Evolutionary conservation across 2,888 invertebrate species (phyloP).

Genomic region (Muschampia staudingeri): DNA sequence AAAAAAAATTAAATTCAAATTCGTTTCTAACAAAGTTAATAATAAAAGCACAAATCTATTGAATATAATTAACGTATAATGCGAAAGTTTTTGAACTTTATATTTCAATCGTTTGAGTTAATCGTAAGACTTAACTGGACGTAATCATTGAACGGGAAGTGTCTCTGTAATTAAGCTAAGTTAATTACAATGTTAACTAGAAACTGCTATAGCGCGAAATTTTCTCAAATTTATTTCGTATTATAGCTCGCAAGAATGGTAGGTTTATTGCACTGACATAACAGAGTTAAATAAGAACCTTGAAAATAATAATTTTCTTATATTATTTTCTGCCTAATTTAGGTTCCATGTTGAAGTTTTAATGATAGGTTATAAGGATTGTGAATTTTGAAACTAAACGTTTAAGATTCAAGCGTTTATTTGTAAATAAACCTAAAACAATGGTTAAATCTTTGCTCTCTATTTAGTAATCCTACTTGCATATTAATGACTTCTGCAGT

Average conservation of each 20-base stretch:
- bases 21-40: not conserved
- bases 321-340: not conserved
- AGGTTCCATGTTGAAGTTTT: not conserved
- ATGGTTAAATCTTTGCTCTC: too few species aligned
- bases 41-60: not conserved
- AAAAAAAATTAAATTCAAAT: slow-evolving; percentile 4
- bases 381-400: not conserved
- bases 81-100: slow-evolving; percentile 10
- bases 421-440: too few species aligned
- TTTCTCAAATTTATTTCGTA: slow-evolving; percentile 12
- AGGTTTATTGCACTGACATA: not conserved
- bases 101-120: slow-evolving; percentile 52
- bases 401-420: not conserved
- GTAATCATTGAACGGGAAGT: slow-evolving; percentile 45
- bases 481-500: too few species aligned
- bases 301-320: not conserved
- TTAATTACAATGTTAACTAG: slow-evolving; percentile 73
- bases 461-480: too few species aligned
- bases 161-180: slow-evolving; percentile 76
- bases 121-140: slow-evolving; percentile 58
- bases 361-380: too few species aligned
- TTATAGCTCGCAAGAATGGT: not conserved
- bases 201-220: slow-evolving; percentile 20
- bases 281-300: not conserved
- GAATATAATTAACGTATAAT: not conserved